Evolutionary conservation across 1,140 invertebrate species (phyloP).

Genomic region (Zaprionus nigranus): DNA sequence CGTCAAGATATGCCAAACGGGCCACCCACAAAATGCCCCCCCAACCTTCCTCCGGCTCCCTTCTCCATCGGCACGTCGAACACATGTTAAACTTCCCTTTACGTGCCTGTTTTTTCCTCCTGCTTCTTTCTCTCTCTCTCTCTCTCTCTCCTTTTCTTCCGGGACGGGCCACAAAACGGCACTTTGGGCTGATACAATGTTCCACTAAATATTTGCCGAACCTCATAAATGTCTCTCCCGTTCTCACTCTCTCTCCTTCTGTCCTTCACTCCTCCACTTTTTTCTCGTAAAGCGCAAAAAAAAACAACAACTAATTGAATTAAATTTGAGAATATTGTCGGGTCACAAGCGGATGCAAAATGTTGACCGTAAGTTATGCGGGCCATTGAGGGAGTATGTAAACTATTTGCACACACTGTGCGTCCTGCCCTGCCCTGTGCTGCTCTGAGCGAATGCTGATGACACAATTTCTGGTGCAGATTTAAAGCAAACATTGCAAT

Average conservation of each 20-base stretch:
- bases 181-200: slow-evolving; percentile 42
- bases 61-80: slow-evolving; percentile 25
- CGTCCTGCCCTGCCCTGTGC: not conserved
- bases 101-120: slow-evolving; percentile 9
- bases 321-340: slow-evolving; percentile 66
- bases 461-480: slow-evolving; percentile 2
- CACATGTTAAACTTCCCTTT: slow-evolving; percentile 73
- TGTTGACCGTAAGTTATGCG: slow-evolving; percentile 10
- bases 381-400: slow-evolving; percentile 3
- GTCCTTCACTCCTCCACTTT: not conserved
- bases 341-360: slow-evolving; percentile 37
- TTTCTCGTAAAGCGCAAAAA: not conserved
- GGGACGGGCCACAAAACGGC: slow-evolving; percentile 27
- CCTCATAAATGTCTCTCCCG: slow-evolving; percentile 38
- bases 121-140: slow-evolving; percentile 7
- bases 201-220: slow-evolving; percentile 42
- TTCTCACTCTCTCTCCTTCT: not conserved
- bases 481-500: not conserved
- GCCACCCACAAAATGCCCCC: not conserved
- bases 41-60: not conserved
- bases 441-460: not conserved
- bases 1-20: slow-evolving; percentile 61
- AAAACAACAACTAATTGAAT: slow-evolving; percentile 69
- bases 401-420: slow-evolving; percentile 34
- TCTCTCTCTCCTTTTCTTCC: not conserved